Base-by-base conservation (phyloP, 2,888 invertebrate genomes). In the Lymantria monacha region DNA sequence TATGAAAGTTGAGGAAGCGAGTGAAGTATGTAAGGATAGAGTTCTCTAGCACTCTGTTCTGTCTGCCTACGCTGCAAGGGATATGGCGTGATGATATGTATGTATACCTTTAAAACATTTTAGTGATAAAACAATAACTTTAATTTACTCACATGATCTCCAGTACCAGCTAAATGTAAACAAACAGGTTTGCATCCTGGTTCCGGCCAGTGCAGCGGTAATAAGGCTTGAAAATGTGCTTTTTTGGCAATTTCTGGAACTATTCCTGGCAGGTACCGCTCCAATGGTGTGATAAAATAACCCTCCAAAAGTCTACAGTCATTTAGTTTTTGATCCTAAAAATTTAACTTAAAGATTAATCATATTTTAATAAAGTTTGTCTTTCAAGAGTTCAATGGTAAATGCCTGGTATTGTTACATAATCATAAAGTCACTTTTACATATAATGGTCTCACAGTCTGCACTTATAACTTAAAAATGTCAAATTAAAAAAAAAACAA, bases 91-190 rank as follows among this genome's bases (percentile, higher is more conserved):
- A n/a, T n/a, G n/a, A n/a, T n/a, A n/a, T n/a, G n/a, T n/a, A n/a
- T n/a, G n/a, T n/a, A n/a, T n/a, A n/a, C n/a, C n/a, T n/a, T n/a
- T n/a, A n/a, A n/a, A n/a, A n/a, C n/a, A n/a, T n/a, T n/a, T n/a
- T n/a, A n/a, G 5, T 22, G 22, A 22, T 22, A 33, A 33, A 5
- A 10, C 3, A 33, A 33, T 8, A 33, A 33, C 1, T 2, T 38
- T 7, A 22, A 22, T 12, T 13, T 38, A 87, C 94, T 92, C 92
- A 97, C 97, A 92, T 99, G 99, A 91, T 99, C 99, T 42, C 99
- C 99, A 41, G 99, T 99, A 31, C 99, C 99, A 30, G 99, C 99
- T 62, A 99, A 92, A 78, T 99, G 99, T 59, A 99, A 92, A 81
- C 98, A 98, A 37, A 99, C 93, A 3, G 97, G 97, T 74, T 95